These are phyloP conservation scores for Epirrita christyi DNA, from an alignment of 2,888 invertebrate genomes.

Conservation along the genomic window DNA sequence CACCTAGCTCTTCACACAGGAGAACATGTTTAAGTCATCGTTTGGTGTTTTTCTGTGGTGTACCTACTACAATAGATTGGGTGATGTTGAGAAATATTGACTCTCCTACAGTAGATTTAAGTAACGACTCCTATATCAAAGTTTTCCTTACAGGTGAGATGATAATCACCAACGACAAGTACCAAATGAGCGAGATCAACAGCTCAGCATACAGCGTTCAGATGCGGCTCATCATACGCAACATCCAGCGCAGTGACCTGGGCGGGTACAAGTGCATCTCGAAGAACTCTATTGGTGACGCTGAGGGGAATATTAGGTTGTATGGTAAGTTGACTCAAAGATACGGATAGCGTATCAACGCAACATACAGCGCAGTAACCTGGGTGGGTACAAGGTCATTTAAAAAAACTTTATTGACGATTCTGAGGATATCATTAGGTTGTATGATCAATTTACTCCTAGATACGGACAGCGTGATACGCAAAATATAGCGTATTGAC, in stretches of 20 bases:
- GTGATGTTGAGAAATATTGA: too few species aligned
- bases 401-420: constrained; percentile 97
- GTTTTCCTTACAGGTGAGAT: constrained; percentile 89
- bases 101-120: too few species aligned
- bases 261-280: constrained; percentile 96
- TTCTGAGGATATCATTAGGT: constrained; percentile 94
- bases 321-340: constrained; percentile 90
- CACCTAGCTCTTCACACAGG: too few species aligned
- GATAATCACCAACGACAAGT: constrained; percentile 95
- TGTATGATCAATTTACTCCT: constrained; percentile 89
- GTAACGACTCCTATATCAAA: too few species aligned
- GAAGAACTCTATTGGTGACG: constrained; percentile 96
- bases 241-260: constrained; percentile 90
- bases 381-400: constrained; percentile 92
- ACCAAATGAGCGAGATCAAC: constrained; percentile 92
- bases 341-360: background rate
- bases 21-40: too few species aligned
- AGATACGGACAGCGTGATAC: constrained; percentile 35
- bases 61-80: too few species aligned
- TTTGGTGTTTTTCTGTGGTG: too few species aligned
- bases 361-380: too few species aligned
- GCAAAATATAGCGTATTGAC: constrained; percentile 89
- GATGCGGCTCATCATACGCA: constrained; percentile 91
- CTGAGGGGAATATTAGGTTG: constrained; percentile 94
- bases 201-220: constrained; percentile 93